Conservation (phyloP, 2,888 invertebrate genomes). For the Agonopterix alstromeriana region DNA sequence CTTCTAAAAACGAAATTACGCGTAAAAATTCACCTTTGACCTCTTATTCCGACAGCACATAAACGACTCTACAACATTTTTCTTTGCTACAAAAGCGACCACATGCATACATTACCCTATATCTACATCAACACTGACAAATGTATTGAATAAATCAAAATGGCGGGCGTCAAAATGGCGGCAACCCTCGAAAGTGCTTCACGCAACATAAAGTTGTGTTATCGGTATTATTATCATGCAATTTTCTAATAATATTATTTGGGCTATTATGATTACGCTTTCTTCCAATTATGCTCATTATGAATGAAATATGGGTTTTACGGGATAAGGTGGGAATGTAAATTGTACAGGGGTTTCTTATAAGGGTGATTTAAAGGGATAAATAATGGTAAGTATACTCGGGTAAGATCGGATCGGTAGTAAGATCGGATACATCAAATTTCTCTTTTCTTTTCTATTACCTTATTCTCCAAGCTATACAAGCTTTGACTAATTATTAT, state of each 20-base stretch:
- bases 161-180: constrained; percentile 17
- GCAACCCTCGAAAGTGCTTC: constrained; percentile 33
- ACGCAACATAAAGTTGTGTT: constrained; percentile 26
- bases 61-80: constrained; percentile 39
- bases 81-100: constrained; percentile 31
- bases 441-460: too few species aligned
- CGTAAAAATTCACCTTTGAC: constrained; percentile 23
- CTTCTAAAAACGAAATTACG: too few species aligned
- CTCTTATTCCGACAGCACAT: constrained; percentile 30
- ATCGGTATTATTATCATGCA: constrained; percentile 9
- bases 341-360: too few species aligned
- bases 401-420: too few species aligned
- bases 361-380: background rate
- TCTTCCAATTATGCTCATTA: background rate
- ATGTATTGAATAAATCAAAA: constrained; percentile 58
- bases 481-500: too few species aligned
- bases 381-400: too few species aligned
- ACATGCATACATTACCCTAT: constrained; percentile 49
- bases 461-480: too few species aligned
- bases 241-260: constrained; percentile 12
- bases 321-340: too few species aligned
- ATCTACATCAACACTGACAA: constrained; percentile 46
- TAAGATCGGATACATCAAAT: too few species aligned
- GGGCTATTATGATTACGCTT: constrained; percentile 2
- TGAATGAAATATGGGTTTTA: too few species aligned